These are phyloP conservation scores for Cynocephalus volans DNA, from an alignment of 2,113 vertebrate genomes.

Conservation along the genomic window DNA sequence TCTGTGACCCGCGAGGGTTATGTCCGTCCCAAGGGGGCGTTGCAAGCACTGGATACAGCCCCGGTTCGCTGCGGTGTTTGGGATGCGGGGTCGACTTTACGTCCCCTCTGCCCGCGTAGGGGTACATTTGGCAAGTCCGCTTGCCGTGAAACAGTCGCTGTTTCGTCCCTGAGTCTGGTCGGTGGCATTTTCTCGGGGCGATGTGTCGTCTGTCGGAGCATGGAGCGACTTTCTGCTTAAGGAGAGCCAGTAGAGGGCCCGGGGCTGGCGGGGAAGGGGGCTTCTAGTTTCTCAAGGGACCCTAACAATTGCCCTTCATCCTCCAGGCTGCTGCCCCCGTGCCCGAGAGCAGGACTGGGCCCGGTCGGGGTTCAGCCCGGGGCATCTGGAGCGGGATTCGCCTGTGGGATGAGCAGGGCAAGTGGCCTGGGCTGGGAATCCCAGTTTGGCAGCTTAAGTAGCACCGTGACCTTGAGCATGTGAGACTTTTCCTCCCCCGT, in stretches of 20 bases:
- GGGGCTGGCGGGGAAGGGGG: background rate
- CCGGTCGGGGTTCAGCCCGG: background rate
- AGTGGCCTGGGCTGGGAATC: background rate
- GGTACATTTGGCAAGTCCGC: conserved; percentile 41
- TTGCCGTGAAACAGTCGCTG: background rate
- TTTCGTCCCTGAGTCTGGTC: background rate
- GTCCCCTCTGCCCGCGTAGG: background rate
- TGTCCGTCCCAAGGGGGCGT: background rate
- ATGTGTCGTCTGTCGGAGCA: background rate
- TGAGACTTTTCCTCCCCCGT: background rate
- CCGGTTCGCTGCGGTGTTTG: accelerated
- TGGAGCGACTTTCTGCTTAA: background rate
- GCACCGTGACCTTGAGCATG: conserved; percentile 70
- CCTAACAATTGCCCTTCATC: background rate
- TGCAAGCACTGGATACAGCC: background rate
- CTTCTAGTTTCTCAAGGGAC: background rate
- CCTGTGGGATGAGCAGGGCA: background rate
- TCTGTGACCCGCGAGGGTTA: background rate
- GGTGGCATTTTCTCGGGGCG: background rate
- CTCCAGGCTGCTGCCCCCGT: background rate
- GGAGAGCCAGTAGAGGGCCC: background rate
- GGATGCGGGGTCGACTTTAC: background rate
- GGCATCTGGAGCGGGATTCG: background rate
- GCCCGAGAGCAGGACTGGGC: accelerated
- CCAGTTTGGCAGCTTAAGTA: background rate